Conservation (phyloP, 2,797 vertebrate species). For the Sibirionetta formosa region DNA sequence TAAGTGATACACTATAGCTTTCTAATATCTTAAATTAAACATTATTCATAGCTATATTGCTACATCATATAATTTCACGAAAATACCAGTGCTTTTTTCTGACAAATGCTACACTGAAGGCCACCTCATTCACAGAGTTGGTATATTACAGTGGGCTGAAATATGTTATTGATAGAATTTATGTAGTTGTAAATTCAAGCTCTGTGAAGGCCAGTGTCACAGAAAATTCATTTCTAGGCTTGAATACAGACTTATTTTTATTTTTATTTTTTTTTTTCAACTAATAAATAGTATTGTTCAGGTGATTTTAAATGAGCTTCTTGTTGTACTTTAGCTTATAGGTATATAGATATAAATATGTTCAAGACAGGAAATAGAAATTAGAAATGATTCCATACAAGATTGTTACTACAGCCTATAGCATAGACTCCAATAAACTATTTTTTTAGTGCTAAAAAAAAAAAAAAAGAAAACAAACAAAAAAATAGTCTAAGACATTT, state of each 20-base stretch:
- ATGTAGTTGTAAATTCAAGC: background rate
- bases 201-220: background rate
- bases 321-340: background rate
- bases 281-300: background rate
- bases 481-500: background rate
- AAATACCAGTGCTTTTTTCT: background rate
- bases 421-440: accelerated
- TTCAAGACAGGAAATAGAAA: background rate
- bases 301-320: background rate
- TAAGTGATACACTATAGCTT: background rate
- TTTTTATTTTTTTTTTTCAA: background rate
- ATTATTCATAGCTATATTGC: background rate
- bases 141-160: background rate
- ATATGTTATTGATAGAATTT: background rate
- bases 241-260: background rate
- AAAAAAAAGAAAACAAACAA: too few relatives aligned
- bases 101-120: background rate
- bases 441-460: background rate
- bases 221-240: background rate
- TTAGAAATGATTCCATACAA: background rate
- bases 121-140: background rate
- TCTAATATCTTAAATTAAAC: background rate
- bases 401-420: background rate
- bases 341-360: background rate
- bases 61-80: background rate